Percentiles rank a stretch among this genome's conserved stretches.
These are phyloP conservation scores for Grus americana DNA, from an alignment of 2,113 vertebrate species.

Conservation along the genomic window DNA sequence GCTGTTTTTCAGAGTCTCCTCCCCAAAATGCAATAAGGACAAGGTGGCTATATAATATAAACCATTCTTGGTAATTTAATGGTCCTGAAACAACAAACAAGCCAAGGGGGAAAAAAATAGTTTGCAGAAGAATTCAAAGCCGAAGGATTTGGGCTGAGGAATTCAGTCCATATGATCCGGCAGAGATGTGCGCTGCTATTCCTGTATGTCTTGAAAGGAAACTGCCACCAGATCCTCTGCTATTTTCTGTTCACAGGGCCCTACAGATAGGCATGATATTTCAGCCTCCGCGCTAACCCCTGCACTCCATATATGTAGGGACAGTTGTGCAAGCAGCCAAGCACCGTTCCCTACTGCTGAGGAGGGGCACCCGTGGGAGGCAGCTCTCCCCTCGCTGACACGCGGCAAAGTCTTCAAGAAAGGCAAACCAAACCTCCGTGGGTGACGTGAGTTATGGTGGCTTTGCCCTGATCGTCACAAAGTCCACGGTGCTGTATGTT, in stretches of 20 bases:
- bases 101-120: background rate
- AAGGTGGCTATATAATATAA: slow-evolving; percentile 43
- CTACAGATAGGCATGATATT: slow-evolving; percentile 63
- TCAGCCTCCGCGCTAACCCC: slow-evolving; percentile 17
- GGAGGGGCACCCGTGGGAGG: background rate
- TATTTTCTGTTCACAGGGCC: slow-evolving; percentile 65
- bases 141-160: background rate
- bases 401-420: background rate
- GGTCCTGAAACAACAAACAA: slow-evolving; percentile 42
- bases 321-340: slow-evolving; percentile 29
- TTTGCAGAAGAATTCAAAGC: slow-evolving; percentile 49
- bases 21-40: background rate
- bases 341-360: background rate
- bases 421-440: background rate
- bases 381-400: background rate
- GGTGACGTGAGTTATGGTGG: background rate
- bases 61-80: background rate
- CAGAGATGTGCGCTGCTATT: slow-evolving; percentile 69
- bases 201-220: slow-evolving; percentile 70
- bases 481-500: background rate
- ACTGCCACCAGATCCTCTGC: slow-evolving; percentile 72
- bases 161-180: slow-evolving; percentile 53
- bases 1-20: slow-evolving; percentile 9
- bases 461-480: background rate
- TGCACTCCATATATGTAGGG: slow-evolving; percentile 1